Conservation (phyloP, 2,113 vertebrate species). For the Microtus pennsylvanicus region DNA sequence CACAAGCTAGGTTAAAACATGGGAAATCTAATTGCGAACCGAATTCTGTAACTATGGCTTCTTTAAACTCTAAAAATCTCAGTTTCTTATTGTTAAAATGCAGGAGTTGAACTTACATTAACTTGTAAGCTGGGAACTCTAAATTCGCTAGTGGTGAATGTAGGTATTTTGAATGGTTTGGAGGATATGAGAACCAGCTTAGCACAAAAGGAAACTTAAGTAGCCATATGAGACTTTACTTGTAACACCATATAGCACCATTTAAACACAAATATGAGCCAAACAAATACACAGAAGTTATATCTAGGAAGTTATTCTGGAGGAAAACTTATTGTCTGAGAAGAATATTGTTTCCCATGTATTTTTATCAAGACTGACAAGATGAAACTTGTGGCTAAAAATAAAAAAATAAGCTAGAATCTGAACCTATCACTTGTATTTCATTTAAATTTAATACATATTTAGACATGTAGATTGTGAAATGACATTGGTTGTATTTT, state of each 20-base stretch:
- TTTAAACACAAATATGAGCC: constrained; percentile 21
- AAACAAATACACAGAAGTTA: constrained; percentile 15
- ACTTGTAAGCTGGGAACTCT: neutral
- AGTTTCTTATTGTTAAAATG: neutral
- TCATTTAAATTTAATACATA: neutral
- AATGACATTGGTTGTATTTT: neutral
- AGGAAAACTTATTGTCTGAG: neutral
- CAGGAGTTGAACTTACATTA: neutral
- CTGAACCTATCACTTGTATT: neutral
- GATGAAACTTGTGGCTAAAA: neutral
- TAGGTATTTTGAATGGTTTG: neutral
- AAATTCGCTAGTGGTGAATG: neutral
- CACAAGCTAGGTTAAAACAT: neutral
- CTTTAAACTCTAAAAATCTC: constrained; percentile 6
- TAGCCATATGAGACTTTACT: neutral
- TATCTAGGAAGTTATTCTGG: neutral
- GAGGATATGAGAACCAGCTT: neutral
- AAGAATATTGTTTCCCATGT: neutral
- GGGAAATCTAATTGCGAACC: neutral
- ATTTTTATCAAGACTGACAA: neutral
- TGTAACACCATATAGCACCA: neutral
- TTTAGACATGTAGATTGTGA: neutral
- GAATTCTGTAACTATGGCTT: neutral
- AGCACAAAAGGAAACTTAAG: neutral
- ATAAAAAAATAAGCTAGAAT: neutral